Conservation (phyloP, 2,797 vertebrate species). For the Squalus acanthias region DNA sequence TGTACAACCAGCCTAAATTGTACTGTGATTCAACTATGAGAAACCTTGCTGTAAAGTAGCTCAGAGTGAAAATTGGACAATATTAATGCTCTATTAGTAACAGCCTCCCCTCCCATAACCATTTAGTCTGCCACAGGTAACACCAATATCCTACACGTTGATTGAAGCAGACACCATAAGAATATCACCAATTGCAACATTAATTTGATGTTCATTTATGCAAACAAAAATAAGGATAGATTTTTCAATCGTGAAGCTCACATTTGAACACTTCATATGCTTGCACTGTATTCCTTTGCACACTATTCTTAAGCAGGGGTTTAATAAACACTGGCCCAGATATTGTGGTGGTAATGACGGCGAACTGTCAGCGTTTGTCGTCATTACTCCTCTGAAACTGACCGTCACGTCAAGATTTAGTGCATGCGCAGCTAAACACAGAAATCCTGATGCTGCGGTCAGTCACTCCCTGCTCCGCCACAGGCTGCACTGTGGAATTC, state of each 20-base stretch:
- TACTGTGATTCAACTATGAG: not conserved
- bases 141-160: not conserved
- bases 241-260: not conserved
- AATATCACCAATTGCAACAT: not conserved
- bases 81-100: not conserved
- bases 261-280: not conserved
- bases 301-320: not conserved
- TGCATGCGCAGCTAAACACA: no score
- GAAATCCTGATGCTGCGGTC: no score
- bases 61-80: not conserved
- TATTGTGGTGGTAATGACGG: no score
- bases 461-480: no score
- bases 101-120: not conserved
- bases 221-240: not conserved
- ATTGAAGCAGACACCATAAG: not conserved
- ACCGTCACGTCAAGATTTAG: no score
- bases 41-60: not conserved
- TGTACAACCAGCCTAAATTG: not conserved
- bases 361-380: no score
- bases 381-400: no score
- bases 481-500: no score
- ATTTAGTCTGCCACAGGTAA: not conserved
- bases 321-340: not conserved
- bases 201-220: not conserved
- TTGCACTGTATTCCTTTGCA: not conserved